Base-by-base conservation (phyloP, 64 coral and sea anemone species). In the Dendronephthya gigantea region DNA sequence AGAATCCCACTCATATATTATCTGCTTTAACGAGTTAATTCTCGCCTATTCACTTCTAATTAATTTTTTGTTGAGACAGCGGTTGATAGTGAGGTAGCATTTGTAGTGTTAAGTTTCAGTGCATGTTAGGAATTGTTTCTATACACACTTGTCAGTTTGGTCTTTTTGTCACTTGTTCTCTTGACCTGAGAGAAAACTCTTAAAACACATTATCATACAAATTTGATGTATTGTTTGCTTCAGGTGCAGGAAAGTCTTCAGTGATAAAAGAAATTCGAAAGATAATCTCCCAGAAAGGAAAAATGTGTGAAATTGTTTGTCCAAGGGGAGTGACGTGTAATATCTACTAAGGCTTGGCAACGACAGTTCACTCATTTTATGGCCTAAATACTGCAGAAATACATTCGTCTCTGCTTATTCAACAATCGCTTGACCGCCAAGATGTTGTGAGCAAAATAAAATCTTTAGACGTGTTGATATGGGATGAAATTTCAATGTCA, bases 401-500 rank as follows among this genome's bases (percentile, higher is more conserved):
- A 22, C 68, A 68, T 11, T 43, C 40, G 31, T 14, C 27, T 0
- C 10, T 29, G 34, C 12, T 90, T 23, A 25, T 82, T 7, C 25
- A 82, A 23, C 25, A 84, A 32, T 40, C 39, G 16, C 40, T 47
- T 27, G 19, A 43, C 47, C 40, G 72, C 9, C 75, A 47, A 23
- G 48, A 28, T 48, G 25, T 76, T 8, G 36, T 75, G 11, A 39
- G 79, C 4, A 17, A 47, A 14, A 17, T 87, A 2, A 16, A 27
- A 47, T 34, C 4, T 30, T 1, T 27, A 34, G n/a, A 70, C 28
- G 85, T 87, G n/a, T 30, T 87, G 29, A 87, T 87, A 23, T 87
- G 85, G 85, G 85, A 87, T 43, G 37, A 87, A 31, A 25, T 72
- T 7, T 74, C 62, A 15, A 48, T 87, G 85, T 87, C 85, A 43